A percentile compares a stretch with the other conserved stretches of the same genome.
Conservation (phyloP, 2,888 invertebrate genomes). For the Nephrotoma guestfalica region DNA sequence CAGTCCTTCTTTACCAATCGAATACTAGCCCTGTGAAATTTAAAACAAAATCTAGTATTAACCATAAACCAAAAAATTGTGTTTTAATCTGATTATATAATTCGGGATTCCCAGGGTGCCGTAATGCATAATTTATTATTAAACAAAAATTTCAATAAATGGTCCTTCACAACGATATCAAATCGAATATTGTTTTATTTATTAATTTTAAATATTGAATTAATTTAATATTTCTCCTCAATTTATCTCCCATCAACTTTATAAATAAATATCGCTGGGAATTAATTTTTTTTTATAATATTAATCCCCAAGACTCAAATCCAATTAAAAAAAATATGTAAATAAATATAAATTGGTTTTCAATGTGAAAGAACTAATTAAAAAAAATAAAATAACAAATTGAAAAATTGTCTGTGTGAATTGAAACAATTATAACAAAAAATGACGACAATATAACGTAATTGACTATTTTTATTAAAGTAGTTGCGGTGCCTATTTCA, state of each 20-base stretch:
- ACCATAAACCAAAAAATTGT: not conserved
- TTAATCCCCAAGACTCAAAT: not conserved
- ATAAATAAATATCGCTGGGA: not conserved
- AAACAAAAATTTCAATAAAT: not conserved
- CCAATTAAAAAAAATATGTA: not conserved
- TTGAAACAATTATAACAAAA: not conserved
- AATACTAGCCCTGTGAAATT: too few species aligned
- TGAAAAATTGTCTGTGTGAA: not conserved
- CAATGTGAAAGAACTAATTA: not conserved
- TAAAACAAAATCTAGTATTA: not conserved
- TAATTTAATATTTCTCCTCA: not conserved
- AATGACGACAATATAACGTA: not conserved
- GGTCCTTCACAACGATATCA: not conserved
- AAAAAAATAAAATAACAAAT: not conserved
- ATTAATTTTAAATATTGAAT: not conserved
- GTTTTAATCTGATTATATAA: not conserved
- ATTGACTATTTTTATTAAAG: not conserved
- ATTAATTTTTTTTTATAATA: not conserved
- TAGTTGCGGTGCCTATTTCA: not conserved
- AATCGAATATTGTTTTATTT: not conserved
- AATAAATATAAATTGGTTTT: not conserved
- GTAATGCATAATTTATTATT: not conserved
- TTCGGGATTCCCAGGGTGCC: too few species aligned
- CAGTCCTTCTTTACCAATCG: too few species aligned
- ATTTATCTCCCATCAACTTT: not conserved